These are phyloP conservation scores for Myotis planiceps DNA, from an alignment of 2,797 vertebrate species.

Conservation along the genomic window DNA sequence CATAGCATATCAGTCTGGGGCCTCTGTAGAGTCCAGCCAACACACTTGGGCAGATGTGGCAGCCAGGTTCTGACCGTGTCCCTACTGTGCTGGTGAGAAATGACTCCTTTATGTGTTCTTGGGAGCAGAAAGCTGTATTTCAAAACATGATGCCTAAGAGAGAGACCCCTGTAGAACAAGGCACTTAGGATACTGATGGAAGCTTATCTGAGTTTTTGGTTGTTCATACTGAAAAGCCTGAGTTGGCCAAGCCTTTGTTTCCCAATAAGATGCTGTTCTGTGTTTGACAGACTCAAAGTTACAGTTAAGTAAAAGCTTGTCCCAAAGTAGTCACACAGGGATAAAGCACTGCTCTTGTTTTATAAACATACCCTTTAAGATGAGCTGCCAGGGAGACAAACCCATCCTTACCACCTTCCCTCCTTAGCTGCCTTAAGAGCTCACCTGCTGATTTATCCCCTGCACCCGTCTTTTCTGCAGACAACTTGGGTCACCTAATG, in stretches of 20 bases:
- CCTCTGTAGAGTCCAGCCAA: not conserved
- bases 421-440: not conserved
- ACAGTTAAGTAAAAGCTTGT: conserved; percentile 7
- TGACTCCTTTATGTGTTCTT: not conserved
- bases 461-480: not conserved
- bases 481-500: not conserved
- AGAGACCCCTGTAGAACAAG: not conserved
- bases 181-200: not conserved
- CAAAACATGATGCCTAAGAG: not conserved
- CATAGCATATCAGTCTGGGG: not conserved
- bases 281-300: not conserved
- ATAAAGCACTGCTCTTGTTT: not conserved
- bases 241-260: not conserved
- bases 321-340: not conserved
- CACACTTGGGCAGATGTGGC: not conserved
- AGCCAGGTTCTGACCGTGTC: not conserved
- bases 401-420: not conserved
- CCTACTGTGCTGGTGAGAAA: not conserved
- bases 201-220: not conserved
- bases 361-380: not conserved
- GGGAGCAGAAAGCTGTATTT: not conserved
- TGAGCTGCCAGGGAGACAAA: not conserved
- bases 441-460: not conserved
- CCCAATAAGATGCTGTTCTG: not conserved
- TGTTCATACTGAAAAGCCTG: not conserved